These are phyloP conservation scores for Ophioninae sp. DNA, from an alignment of 2,888 invertebrate genomes.

Conservation along the genomic window DNA sequence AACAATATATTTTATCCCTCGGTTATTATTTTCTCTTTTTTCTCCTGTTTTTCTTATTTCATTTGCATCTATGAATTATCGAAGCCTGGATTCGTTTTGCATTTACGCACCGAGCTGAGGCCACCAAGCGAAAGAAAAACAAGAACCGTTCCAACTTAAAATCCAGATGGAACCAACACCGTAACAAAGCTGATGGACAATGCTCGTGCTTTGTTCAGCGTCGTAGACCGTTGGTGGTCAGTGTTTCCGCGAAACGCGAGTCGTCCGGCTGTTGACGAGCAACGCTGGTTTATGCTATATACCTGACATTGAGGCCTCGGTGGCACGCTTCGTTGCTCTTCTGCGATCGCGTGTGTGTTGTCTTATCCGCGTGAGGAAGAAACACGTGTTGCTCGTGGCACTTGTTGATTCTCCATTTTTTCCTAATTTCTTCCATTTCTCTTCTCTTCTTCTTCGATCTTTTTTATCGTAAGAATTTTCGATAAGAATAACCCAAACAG, in stretches of 20 bases:
- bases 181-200: not conserved
- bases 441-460: not conserved
- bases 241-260: conserved; percentile 9
- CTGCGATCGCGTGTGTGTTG: conserved; percentile 10
- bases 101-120: not conserved
- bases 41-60: not conserved
- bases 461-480: no score
- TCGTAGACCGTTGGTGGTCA: conserved; percentile 17
- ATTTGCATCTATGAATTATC: not conserved
- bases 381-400: conserved; percentile 55
- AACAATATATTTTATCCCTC: not conserved
- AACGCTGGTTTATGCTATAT: not conserved
- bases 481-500: no score
- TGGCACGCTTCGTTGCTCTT: conserved; percentile 40
- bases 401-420: not conserved
- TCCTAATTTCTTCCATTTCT: not conserved
- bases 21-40: not conserved
- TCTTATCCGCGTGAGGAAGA: conserved; percentile 15
- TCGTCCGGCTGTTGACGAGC: conserved; percentile 9
- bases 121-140: not conserved
- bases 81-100: not conserved
- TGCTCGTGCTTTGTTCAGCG: not conserved
- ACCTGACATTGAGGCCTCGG: conserved; percentile 56
- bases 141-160: not conserved
- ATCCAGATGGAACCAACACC: not conserved